Percentiles rank a stretch among this genome's conserved stretches.
Evolutionary conservation across 2,888 invertebrate species (phyloP).

Genomic region (Caprella mutica): DNA sequence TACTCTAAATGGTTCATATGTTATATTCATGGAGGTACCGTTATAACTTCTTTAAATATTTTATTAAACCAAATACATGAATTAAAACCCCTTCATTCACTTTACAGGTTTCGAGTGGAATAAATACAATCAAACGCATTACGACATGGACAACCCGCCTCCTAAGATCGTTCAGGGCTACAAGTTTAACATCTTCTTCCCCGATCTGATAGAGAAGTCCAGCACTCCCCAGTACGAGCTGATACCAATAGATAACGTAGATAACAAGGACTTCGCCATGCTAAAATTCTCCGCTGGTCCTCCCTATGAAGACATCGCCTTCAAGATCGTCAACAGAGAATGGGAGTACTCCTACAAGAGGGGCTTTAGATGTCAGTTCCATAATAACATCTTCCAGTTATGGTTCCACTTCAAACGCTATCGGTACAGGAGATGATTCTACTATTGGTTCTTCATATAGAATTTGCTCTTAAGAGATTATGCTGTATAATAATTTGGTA

Average conservation of each 20-base stretch:
- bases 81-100: conserved; percentile 56
- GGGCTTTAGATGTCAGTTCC: conserved; percentile 97
- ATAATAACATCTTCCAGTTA: conserved; percentile 97
- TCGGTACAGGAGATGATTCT: conserved; percentile 61
- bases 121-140: conserved; percentile 99
- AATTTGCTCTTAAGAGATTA: too few relatives aligned
- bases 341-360: conserved; percentile 99
- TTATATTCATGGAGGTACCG: too few relatives aligned
- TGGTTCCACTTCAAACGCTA: conserved; percentile 99
- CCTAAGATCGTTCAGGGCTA: conserved; percentile 99
- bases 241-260: conserved; percentile 76
- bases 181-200: conserved; percentile 99
- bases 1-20: too few relatives aligned
- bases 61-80: too few relatives aligned
- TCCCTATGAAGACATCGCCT: conserved; percentile 98
- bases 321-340: conserved; percentile 96
- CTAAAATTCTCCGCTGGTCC: conserved; percentile 95
- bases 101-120: conserved; percentile 99
- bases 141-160: conserved; percentile 99
- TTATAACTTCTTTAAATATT: too few relatives aligned
- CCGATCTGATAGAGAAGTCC: conserved; percentile 89
- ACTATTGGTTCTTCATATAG: too few relatives aligned
- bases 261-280: conserved; percentile 89
- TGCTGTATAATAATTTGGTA: too few relatives aligned
- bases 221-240: conserved; percentile 86